These are phyloP conservation scores for Brachionus rubens DNA, from an alignment of 1,140 invertebrate genomes.

Conservation along the genomic window DNA sequence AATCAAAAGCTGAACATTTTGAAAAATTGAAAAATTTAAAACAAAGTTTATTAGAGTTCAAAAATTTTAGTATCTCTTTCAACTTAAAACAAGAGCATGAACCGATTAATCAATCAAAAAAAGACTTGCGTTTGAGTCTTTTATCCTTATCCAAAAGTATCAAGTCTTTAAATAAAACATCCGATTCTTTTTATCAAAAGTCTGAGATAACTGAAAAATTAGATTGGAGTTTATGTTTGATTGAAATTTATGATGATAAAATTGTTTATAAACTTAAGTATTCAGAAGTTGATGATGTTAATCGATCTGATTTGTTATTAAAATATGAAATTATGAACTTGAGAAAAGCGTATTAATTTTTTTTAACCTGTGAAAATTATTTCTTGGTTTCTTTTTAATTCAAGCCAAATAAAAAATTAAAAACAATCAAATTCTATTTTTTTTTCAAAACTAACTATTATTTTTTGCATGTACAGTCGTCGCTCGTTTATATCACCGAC, in stretches of 20 bases:
- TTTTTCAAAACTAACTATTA: too few species aligned
- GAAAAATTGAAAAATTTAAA: background rate
- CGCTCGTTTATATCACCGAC: too few species aligned
- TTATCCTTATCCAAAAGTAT: background rate
- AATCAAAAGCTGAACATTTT: background rate
- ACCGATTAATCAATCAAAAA: background rate
- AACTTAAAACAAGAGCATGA: background rate
- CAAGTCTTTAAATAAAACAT: background rate
- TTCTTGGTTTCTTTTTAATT: too few species aligned
- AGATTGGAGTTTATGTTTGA: background rate
- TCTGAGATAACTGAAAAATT: background rate
- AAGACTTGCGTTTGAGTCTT: background rate
- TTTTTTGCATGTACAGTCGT: too few species aligned
- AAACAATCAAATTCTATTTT: too few species aligned
- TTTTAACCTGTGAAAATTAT: too few species aligned
- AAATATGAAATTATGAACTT: constrained; percentile 33
- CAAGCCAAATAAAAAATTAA: too few species aligned
- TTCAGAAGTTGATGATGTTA: background rate
- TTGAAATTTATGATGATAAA: constrained; percentile 45
- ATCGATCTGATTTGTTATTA: background rate
- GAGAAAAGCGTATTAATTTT: too few species aligned
- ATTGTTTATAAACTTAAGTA: constrained; percentile 30
- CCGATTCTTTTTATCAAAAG: background rate
- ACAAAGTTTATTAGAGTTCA: background rate
- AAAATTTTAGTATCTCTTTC: background rate